Evolutionary conservation across 2,888 invertebrate genomes (phyloP).

Genomic region (Amblyjoppa proteus): DNA sequence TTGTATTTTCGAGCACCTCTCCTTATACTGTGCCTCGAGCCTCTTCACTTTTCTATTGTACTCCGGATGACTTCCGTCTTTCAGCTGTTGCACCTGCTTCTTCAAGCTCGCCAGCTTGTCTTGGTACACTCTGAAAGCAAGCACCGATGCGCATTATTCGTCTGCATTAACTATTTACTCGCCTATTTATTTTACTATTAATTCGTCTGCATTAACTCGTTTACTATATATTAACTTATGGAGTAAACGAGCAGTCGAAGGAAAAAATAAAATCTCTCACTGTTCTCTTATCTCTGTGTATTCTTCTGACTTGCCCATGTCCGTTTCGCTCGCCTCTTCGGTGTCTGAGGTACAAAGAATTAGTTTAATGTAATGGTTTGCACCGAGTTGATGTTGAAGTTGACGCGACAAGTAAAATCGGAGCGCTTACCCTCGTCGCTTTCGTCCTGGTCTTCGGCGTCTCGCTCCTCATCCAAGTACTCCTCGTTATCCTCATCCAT

Average conservation of each 20-base stretch:
- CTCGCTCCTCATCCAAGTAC: slow-evolving; percentile 89
- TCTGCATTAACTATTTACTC: not conserved
- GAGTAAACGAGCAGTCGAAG: not conserved
- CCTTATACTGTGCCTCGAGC: slow-evolving; percentile 93
- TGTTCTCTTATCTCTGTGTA: slow-evolving; percentile 95
- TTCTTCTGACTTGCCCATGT: slow-evolving; percentile 92
- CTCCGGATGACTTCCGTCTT: slow-evolving; percentile 94
- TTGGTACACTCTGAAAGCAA: slow-evolving; percentile 91
- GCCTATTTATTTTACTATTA: no score
- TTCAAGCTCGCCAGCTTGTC: slow-evolving; percentile 95
- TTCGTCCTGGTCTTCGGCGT: slow-evolving; percentile 88
- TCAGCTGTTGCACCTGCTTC: slow-evolving; percentile 95
- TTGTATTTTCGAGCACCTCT: slow-evolving; percentile 86
- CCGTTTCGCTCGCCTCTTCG: slow-evolving; percentile 98
- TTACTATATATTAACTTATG: not conserved
- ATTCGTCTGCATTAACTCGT: not conserved
- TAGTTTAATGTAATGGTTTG: slow-evolving; percentile 21
- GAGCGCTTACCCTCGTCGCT: slow-evolving; percentile 86
- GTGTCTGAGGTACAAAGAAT: slow-evolving; percentile 88
- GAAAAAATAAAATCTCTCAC: slow-evolving; percentile 85
- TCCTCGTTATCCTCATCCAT: slow-evolving; percentile 91
- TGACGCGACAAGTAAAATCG: slow-evolving; percentile 27
- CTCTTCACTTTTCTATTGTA: slow-evolving; percentile 93
- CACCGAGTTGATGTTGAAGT: slow-evolving; percentile 11
- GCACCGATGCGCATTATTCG: slow-evolving; percentile 24